Base-by-base conservation (phyloP, 2,113 vertebrate species). In the Cyphomyrus plagiostoma region DNA sequence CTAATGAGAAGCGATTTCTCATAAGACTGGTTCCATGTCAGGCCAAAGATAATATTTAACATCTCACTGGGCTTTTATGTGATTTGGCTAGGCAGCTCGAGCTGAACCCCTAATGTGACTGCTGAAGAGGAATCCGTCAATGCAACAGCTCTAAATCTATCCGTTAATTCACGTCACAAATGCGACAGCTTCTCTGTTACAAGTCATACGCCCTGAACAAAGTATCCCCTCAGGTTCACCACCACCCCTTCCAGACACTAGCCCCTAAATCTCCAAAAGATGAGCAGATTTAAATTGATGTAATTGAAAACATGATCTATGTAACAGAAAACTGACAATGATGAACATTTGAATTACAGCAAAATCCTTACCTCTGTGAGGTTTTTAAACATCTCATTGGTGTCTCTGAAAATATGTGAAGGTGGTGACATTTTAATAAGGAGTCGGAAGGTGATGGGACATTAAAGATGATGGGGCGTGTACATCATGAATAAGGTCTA, bases 1-100 rank as follows among this genome's bases (percentile, higher is more conserved):
- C 86, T 42, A 88, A 88, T 88, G 86, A 88, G 52, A 88, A 62
- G 86, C 35, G 35, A 62, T 62, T 45, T 88, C 52, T 88, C 52
- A 45, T 39, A 56, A 62, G 30, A 46, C n/a, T 62, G 86, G 35
- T 21, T 42, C 86, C 86, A 45, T 45, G 56, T 88, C 35, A 62
- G 52, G 30, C 21, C 52, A 88, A 88, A 62, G 39, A 62, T 62
- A 62, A 88, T 88, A 88, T 88, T 87, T 88, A 62, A 88, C 30
- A 58, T 88, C 86, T 58, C 53, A 30, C 86, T 53, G 48, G 26
- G 50, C 50, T 87, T 56, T 87, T 87, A 88, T 42, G 52, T 42
- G 56, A 62, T 62, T 39, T 45, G 56, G 52, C 39, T 10, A 53
- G 53, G 15, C 42, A n/a, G 42, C 56, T 23, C 9, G 11, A 62